Evolutionary conservation across 2,113 vertebrate species (phyloP).

Genomic region (Xiphias gladius): DNA sequence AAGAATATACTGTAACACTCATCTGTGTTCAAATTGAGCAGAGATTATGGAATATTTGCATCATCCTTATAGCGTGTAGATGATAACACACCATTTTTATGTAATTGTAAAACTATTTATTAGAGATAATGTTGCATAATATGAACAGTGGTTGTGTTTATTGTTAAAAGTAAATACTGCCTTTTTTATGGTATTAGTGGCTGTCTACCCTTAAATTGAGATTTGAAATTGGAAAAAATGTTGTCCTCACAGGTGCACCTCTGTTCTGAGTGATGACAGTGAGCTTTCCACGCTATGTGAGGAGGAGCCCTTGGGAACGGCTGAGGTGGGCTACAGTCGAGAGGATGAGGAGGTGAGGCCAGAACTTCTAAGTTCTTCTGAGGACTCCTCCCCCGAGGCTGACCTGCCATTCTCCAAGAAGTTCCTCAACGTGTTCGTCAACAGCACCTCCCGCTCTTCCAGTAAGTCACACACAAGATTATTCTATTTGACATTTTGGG

Average conservation of each 20-base stretch:
- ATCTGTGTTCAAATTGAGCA: neutral
- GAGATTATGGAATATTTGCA: neutral
- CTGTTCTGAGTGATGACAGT: constrained; percentile 91
- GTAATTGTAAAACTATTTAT: neutral
- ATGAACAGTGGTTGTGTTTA: neutral
- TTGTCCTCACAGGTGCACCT: constrained; percentile 86
- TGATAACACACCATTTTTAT: neutral
- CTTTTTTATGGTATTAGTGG: neutral
- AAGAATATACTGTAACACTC: neutral
- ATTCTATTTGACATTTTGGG: neutral
- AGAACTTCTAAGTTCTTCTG: constrained; percentile 83
- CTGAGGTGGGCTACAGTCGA: constrained; percentile 69
- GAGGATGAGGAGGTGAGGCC: constrained; percentile 72
- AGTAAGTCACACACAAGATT: constrained; percentile 86
- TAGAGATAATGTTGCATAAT: neutral
- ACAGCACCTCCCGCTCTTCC: constrained; percentile 96
- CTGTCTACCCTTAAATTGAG: neutral
- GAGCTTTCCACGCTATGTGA: constrained; percentile 90
- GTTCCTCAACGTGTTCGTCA: constrained; percentile 98
- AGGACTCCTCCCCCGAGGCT: constrained; percentile 94
- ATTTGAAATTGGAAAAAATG: neutral
- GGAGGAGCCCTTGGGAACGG: constrained; percentile 83
- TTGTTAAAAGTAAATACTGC: neutral
- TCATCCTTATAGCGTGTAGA: neutral
- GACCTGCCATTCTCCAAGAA: constrained; percentile 98